These are phyloP conservation scores for Cremastinae sp. DNA, from an alignment of 2,888 invertebrate genomes.

Conservation along the genomic window DNA sequence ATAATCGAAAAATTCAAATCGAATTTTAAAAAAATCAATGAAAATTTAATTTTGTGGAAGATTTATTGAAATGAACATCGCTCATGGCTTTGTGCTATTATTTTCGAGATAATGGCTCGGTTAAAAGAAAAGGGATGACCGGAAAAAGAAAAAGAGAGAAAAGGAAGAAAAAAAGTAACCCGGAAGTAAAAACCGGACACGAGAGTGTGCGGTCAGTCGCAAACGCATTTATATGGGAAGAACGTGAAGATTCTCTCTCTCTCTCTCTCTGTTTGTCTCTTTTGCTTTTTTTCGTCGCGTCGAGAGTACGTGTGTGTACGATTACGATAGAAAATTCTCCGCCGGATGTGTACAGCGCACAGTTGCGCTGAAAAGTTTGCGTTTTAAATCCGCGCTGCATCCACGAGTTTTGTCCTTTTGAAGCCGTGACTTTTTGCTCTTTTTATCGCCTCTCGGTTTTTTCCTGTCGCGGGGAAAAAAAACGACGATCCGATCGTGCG, in stretches of 20 bases:
- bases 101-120: slow-evolving; percentile 17
- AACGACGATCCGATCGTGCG: slow-evolving; percentile 3
- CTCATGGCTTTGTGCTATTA: not conserved
- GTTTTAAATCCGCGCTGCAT: slow-evolving; percentile 13
- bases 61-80: no score
- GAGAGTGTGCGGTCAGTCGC: slow-evolving; percentile 38
- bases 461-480: not conserved
- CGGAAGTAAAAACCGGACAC: slow-evolving; percentile 61
- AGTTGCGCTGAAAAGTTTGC: slow-evolving; percentile 4
- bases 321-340: slow-evolving; percentile 58
- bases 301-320: slow-evolving; percentile 17
- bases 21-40: no score
- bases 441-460: not conserved
- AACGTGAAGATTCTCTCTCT: slow-evolving; percentile 42
- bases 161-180: slow-evolving; percentile 52
- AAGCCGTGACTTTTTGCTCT: slow-evolving; percentile 36
- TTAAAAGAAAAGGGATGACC: not conserved
- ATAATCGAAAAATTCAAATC: no score
- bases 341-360: slow-evolving; percentile 53
- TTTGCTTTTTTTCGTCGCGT: slow-evolving; percentile 1
- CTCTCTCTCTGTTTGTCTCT: slow-evolving; percentile 20
- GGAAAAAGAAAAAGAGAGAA: not conserved
- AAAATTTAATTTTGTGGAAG: no score
- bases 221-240: slow-evolving; percentile 58
- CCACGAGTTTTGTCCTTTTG: slow-evolving; percentile 47